Conservation (phyloP, 2,888 invertebrate species). For the Dynastes hyllus region DNA sequence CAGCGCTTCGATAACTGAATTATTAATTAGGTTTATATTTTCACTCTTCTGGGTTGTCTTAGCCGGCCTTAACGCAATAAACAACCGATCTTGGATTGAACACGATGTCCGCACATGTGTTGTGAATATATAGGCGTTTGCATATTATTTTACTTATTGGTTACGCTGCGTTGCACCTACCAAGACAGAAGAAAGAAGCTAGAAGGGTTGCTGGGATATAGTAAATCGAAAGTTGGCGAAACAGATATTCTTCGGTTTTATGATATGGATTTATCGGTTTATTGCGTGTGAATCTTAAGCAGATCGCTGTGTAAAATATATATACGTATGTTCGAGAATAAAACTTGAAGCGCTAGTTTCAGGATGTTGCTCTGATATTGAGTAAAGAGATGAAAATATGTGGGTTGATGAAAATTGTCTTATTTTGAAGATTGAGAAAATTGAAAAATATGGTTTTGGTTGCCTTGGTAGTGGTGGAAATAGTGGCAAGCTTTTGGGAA, state of each 20-base stretch:
- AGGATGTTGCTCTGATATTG: too few relatives aligned
- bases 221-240: background rate
- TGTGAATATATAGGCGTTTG: background rate
- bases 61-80: slow-evolving; percentile 29
- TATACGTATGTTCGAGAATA: background rate
- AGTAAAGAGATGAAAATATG: too few relatives aligned
- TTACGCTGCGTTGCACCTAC: too few relatives aligned
- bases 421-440: too few relatives aligned
- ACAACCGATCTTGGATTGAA: slow-evolving; percentile 5
- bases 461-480: too few relatives aligned
- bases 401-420: too few relatives aligned
- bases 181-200: background rate
- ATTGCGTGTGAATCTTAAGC: background rate
- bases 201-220: background rate
- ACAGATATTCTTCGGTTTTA: slow-evolving; percentile 6
- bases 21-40: slow-evolving; percentile 53
- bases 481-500: too few relatives aligned
- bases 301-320: background rate
- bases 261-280: background rate
- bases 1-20: slow-evolving; percentile 52
- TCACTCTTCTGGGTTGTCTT: slow-evolving; percentile 21
- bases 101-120: too few relatives aligned
- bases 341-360: too few relatives aligned
- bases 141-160: slow-evolving; percentile 13
- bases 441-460: too few relatives aligned